Evolutionary conservation across 2,113 vertebrate genomes (phyloP).

Genomic region (Istiophorus platypterus): DNA sequence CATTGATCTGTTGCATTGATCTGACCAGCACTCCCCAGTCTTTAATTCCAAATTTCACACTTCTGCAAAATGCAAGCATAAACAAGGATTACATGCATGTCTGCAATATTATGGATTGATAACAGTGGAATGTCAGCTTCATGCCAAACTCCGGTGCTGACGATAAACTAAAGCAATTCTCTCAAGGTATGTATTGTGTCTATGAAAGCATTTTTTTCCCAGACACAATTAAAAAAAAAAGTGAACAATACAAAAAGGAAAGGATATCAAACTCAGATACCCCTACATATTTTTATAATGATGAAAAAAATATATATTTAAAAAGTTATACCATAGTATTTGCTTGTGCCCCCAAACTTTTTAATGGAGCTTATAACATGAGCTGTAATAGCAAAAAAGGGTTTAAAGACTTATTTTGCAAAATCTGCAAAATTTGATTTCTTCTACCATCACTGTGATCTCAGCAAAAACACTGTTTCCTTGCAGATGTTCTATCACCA

Average conservation of each 20-base stretch:
- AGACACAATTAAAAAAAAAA: neutral
- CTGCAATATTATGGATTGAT: slow-evolving; percentile 1
- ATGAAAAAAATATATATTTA: neutral
- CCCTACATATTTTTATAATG: too few species aligned
- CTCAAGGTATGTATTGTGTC: too few species aligned
- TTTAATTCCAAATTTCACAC: slow-evolving; percentile 31
- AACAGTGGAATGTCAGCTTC: neutral
- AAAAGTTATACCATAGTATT: neutral
- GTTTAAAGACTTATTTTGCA: neutral
- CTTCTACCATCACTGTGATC: neutral
- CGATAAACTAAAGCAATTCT: too few species aligned
- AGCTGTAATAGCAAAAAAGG: neutral
- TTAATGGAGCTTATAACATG: neutral
- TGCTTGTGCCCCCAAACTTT: neutral
- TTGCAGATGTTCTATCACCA: slow-evolving; percentile 17
- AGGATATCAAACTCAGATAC: neutral
- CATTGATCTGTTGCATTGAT: slow-evolving; percentile 59
- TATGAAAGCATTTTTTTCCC: neutral
- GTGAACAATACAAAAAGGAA: neutral
- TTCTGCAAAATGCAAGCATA: slow-evolving; percentile 7
- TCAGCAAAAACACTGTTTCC: slow-evolving; percentile 3
- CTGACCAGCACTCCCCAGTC: neutral
- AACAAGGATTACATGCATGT: slow-evolving; percentile 15
- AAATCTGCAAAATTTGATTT: neutral
- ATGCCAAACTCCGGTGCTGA: too few species aligned